These are phyloP conservation scores for Catharus bicknelli DNA, from an alignment of 2,113 vertebrate genomes.

Conservation along the genomic window DNA sequence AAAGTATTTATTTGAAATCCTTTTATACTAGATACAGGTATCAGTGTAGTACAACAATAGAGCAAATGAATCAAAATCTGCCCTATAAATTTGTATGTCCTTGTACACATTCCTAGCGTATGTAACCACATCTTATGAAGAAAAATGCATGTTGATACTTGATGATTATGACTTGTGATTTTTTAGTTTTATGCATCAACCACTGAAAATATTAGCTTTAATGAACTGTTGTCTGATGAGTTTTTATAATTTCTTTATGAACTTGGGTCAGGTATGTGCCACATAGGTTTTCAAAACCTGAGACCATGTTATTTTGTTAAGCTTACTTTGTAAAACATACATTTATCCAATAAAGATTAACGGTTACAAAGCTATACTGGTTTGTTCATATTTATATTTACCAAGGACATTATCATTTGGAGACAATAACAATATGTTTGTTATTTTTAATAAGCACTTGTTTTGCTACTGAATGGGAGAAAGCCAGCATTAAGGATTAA, in stretches of 20 bases:
- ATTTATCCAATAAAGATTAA: slow-evolving; percentile 63
- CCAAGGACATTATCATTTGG: not conserved
- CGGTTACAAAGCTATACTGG: not conserved
- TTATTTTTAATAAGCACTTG: not conserved
- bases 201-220: slow-evolving; percentile 33
- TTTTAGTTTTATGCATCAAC: slow-evolving; percentile 11
- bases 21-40: not conserved
- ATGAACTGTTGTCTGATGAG: not conserved
- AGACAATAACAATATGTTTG: not conserved
- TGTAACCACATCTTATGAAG: not conserved
- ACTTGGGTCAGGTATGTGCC: not conserved
- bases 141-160: slow-evolving; percentile 42
- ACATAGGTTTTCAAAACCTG: not conserved
- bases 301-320: not conserved
- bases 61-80: not conserved
- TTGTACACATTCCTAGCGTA: not conserved
- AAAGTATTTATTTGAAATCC: not conserved
- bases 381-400: not conserved
- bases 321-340: slow-evolving; percentile 36
- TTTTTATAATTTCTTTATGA: not conserved
- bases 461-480: not conserved
- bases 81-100: not conserved
- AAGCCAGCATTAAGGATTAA: not conserved
- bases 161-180: slow-evolving; percentile 14
- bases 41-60: not conserved